phyloP scores from a whole-genome alignment of 2,113 vertebrate genomes.

The Zosterops hypoxanthus region DNA sequence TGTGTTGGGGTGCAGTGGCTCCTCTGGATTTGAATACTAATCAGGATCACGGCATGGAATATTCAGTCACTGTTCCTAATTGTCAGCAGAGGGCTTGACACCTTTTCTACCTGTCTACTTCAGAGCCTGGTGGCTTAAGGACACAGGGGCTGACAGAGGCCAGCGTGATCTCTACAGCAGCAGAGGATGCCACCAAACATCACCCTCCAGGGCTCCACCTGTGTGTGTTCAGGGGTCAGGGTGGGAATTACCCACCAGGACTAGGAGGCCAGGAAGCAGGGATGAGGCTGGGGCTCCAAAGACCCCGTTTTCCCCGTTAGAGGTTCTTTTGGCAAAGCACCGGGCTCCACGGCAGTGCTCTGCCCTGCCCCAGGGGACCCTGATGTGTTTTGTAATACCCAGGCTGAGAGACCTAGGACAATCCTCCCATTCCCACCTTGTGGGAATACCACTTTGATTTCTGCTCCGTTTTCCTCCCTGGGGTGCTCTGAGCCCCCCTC shows the following conservation, averaged over 20 bases:
- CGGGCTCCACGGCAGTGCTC: fast-evolving
- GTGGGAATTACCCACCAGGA: background rate
- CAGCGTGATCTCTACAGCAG: background rate
- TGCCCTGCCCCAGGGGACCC: background rate
- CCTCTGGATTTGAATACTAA: background rate
- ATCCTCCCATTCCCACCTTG: background rate
- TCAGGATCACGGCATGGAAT: fast-evolving
- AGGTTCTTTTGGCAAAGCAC: background rate
- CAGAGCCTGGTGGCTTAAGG: fast-evolving
- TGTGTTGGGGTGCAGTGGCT: fast-evolving
- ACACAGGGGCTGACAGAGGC: fast-evolving
- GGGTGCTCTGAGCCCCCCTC: background rate
- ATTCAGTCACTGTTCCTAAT: background rate
- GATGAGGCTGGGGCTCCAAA: background rate
- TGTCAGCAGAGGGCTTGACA: background rate
- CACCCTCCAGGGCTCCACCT: fast-evolving
- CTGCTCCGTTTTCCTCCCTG: background rate
- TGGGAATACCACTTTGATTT: background rate
- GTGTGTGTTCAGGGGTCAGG: background rate
- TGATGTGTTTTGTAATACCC: too few relatives aligned
- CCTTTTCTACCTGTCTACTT: background rate
- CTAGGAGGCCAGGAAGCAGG: background rate
- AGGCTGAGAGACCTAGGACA: fast-evolving
- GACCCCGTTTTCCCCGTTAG: fast-evolving
- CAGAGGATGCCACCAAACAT: background rate